Evolutionary conservation across 1,140 invertebrate species (phyloP).

Genomic region (Leptopilina clavipes): DNA sequence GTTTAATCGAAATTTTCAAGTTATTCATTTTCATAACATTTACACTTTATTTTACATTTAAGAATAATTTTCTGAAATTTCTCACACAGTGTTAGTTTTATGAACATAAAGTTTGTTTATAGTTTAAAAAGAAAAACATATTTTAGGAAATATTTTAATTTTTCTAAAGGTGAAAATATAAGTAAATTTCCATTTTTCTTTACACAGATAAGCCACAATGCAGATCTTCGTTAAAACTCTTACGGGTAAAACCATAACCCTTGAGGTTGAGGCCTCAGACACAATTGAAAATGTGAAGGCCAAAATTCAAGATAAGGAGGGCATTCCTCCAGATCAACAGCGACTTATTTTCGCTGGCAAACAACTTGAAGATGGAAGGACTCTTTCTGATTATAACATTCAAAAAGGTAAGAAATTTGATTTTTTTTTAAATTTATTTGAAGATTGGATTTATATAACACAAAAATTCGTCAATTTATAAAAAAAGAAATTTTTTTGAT

Average conservation of each 20-base stretch:
- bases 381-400: slow-evolving; percentile 82
- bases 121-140: no score
- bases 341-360: slow-evolving; percentile 81
- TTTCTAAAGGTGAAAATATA: no score
- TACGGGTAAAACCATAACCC: slow-evolving; percentile 82
- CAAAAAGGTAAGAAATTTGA: slow-evolving; percentile 67
- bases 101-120: no score
- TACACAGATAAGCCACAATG: slow-evolving; percentile 67
- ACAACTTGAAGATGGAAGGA: slow-evolving; percentile 83
- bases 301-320: slow-evolving; percentile 28
- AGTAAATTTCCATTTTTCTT: slow-evolving; percentile 1
- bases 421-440: not conserved
- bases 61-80: not conserved
- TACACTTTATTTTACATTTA: not conserved
- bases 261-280: slow-evolving; percentile 81
- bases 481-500: no score
- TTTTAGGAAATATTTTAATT: no score
- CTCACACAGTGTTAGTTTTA: no score
- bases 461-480: no score
- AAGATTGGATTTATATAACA: no score
- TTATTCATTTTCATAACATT: slow-evolving; percentile 14
- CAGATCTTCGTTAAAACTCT: slow-evolving; percentile 82
- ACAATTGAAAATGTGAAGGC: slow-evolving; percentile 79
- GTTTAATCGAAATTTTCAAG: slow-evolving; percentile 45
- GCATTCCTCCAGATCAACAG: slow-evolving; percentile 67